Base-by-base conservation (phyloP, 2,113 vertebrate species). In the Panthera leo region DNA sequence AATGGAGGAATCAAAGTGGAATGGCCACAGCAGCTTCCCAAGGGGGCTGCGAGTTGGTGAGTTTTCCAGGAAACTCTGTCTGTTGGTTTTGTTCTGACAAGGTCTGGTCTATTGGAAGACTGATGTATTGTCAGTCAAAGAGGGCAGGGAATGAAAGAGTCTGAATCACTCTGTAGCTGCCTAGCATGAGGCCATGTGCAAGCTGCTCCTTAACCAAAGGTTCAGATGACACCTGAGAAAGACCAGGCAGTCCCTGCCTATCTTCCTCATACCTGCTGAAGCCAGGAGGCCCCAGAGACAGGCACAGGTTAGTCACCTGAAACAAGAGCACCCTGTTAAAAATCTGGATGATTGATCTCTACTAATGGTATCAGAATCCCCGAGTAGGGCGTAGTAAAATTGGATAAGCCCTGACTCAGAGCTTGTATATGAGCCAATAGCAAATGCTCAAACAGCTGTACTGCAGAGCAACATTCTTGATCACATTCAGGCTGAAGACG, bases 11-110 rank as follows among this genome's bases (percentile, higher is more conserved):
- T 3, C 1, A 89, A 97, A 97, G 58, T 19, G 87, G 93, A 0
- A 1, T 61, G 34, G 96, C 86, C 85, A 92, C 92, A 92, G 97
- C 95, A 90, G 70, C 87, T 48, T 97, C 96, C 70, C 95, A 95
- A 0, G 89, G 95, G 0, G 61, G 95, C 96, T 99, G 99, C 9
- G 53, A 97, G 91, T 76, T 97, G 7, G 99, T 99, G 97, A 99
- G 99, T 99, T 70, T 87, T 97, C 80, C 91, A 25, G 9, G 70
- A 85, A 95, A 65, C 18, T 39, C 36, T 86, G 42, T 96, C 83
- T 13, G 5, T 94, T 58, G 42, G 58, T 65, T 42, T 34, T 85
- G 16, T 78, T n/a, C n/a, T 68, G n/a, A 63, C 18, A 34, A n/a
- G n/a, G 71, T n/a, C 68, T 67, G n/a, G 76, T 91, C 68, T 3